phyloP scores from a whole-genome alignment of 2,797 vertebrate genomes.

The Lagodon rhomboides region DNA sequence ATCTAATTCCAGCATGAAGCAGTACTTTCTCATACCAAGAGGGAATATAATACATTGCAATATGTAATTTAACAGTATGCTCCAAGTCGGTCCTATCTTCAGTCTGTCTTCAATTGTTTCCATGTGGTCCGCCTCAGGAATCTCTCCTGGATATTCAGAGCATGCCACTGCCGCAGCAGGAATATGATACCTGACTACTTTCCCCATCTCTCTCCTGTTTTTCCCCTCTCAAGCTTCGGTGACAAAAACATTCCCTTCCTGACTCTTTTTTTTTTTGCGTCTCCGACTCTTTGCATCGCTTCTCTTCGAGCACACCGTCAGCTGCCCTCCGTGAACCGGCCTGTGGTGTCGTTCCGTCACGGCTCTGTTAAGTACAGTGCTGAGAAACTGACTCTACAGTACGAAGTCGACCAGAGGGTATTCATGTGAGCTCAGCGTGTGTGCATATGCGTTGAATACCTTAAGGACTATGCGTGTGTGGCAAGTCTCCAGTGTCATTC shows the following conservation, averaged over 20 bases:
- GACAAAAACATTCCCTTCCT: constrained; percentile 52
- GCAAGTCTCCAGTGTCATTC: constrained; percentile 29
- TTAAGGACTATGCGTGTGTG: constrained; percentile 24
- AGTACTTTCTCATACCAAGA: background rate
- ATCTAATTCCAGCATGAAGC: background rate
- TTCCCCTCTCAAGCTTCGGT: constrained; percentile 12
- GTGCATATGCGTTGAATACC: constrained; percentile 34
- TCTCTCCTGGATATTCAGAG: constrained; percentile 67
- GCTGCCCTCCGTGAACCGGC: constrained; percentile 25
- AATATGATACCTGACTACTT: constrained; percentile 67
- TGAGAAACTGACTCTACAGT: background rate
- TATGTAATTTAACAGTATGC: constrained; percentile 23
- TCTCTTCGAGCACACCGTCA: constrained; percentile 33
- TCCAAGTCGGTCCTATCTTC: constrained; percentile 32
- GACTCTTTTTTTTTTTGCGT: constrained; percentile 12
- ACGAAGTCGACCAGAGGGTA: background rate
- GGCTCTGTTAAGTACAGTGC: background rate
- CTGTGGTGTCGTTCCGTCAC: constrained; percentile 12
- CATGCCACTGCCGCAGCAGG: constrained; percentile 46
- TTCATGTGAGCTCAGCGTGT: constrained; percentile 15
- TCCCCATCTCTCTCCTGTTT: constrained; percentile 23
- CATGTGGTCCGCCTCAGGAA: constrained; percentile 64
- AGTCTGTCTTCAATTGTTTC: constrained; percentile 60
- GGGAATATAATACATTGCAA: constrained; percentile 1
- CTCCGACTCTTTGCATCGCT: constrained; percentile 26